Evolutionary conservation across 2,888 invertebrate species (phyloP).

Genomic region (Toxonevra muliebris): DNA sequence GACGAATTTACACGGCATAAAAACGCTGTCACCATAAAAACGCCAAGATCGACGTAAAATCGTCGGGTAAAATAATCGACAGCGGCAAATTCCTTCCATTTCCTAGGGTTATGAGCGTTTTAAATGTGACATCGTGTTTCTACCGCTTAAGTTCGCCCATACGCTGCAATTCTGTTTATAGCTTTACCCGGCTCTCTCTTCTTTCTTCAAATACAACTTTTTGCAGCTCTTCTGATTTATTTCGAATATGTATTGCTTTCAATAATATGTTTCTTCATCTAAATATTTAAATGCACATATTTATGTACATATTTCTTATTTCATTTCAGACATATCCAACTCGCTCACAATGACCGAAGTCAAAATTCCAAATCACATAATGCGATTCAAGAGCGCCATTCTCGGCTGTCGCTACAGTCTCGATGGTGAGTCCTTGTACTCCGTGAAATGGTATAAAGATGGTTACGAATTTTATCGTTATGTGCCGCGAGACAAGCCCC

Average conservation of each 20-base stretch:
- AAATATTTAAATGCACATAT: neutral
- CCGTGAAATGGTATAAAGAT: slow-evolving; percentile 93
- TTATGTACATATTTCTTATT: slow-evolving; percentile 23
- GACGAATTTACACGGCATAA: no score
- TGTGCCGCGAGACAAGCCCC: slow-evolving; percentile 83
- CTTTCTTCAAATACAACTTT: no score
- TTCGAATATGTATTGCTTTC: slow-evolving; percentile 25
- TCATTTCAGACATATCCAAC: slow-evolving; percentile 66
- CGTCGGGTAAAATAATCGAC: no score
- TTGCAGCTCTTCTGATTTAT: slow-evolving; percentile 1
- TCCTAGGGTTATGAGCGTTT: no score
- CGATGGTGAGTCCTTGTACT: slow-evolving; percentile 83
- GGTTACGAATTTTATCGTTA: slow-evolving; percentile 89
- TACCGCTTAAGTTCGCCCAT: no score
- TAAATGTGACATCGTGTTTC: no score
- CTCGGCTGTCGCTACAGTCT: slow-evolving; percentile 86
- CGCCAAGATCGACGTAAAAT: no score
- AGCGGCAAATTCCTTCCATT: no score
- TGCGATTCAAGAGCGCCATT: slow-evolving; percentile 78
- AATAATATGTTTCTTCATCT: neutral
- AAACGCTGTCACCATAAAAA: no score
- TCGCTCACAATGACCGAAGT: slow-evolving; percentile 80
- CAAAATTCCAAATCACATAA: slow-evolving; percentile 83
- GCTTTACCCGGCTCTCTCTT: no score
- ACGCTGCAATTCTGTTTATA: no score